Base-by-base conservation (phyloP, 2,888 invertebrate genomes). In the Scaptomyza parva region DNA sequence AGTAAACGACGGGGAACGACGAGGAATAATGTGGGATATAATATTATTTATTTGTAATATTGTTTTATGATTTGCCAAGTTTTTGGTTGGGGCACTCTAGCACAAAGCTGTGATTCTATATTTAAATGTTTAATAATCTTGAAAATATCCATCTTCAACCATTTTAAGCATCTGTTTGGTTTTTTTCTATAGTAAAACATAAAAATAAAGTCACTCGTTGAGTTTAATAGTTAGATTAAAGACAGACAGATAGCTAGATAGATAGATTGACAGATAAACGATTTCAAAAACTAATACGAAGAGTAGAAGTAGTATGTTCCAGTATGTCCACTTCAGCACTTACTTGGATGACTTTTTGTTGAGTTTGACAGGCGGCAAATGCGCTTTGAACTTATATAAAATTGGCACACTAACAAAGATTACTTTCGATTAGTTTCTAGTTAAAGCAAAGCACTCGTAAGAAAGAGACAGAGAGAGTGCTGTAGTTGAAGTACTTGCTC, bases 321-420 rank as follows among this genome's bases (percentile, higher is more conserved):
- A 26, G 43, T 43, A 6, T 26, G 57, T 37, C 61, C 66, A 74
- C 75, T 74, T 70, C 54, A 70, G 41, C 43, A 55, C 40, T 52
- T 43, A 54, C 69, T 40, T 9, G 20, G 37, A 17, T 17, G 17
- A 47, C 30, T 47, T 30, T 18, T 22, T 35, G 50, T 63, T 41
- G 47, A 64, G 69, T 69, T 73, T 73, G 69, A 20, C 52, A 37
- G 40, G 62, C 74, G 75, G 72, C 41, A 55, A 64, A 57, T 53
- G 39, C 9, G 30, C 75, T 76, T 76, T 76, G 75, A 76, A 69
- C 57, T 76, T 76, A 64, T 53, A 67, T 64, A 76, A 75, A 55
- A 57, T 30, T 45, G 40, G 50, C 45, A 54, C 35, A 62, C 48
- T 50, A 12, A 54, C 28, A 60, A 53, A 39, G n/a, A n/a, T n/a